Evolutionary conservation across 2,113 vertebrate genomes (phyloP).

Genomic region (Siniperca chuatsi): DNA sequence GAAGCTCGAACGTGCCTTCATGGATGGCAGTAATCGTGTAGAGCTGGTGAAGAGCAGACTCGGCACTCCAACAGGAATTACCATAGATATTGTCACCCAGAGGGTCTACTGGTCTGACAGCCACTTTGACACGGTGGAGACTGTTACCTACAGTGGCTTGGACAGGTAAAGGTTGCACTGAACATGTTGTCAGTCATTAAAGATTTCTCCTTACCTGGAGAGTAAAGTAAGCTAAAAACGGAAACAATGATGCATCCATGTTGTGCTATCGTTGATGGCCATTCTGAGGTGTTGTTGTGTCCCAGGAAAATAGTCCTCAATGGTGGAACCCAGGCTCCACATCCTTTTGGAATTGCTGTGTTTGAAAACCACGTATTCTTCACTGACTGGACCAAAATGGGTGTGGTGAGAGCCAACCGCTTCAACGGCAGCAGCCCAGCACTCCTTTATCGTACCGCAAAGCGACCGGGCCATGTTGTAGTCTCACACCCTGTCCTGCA

Average conservation of each 20-base stretch:
- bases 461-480: conserved; percentile 72
- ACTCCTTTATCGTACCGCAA: conserved; percentile 74
- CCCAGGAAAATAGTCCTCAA: conserved; percentile 72
- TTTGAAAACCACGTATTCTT: conserved; percentile 84
- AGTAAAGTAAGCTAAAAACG: neutral
- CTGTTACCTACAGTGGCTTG: conserved; percentile 81
- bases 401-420: conserved; percentile 75
- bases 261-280: neutral
- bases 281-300: neutral
- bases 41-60: conserved; percentile 79
- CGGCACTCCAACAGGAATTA: conserved; percentile 79
- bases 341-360: conserved; percentile 79
- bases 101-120: conserved; percentile 85
- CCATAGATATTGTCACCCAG: conserved; percentile 78
- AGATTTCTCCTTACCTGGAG: neutral
- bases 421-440: conserved; percentile 76
- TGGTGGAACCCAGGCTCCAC: conserved; percentile 73
- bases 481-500: conserved; percentile 75
- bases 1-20: conserved; percentile 83
- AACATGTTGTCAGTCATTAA: neutral
- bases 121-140: conserved; percentile 84
- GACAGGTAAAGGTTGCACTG: conserved; percentile 73
- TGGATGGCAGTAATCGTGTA: conserved; percentile 82
- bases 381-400: conserved; percentile 85
- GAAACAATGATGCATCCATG: neutral